Evolutionary conservation across 2,113 vertebrate species (phyloP).

Genomic region (Mirza zaza): DNA sequence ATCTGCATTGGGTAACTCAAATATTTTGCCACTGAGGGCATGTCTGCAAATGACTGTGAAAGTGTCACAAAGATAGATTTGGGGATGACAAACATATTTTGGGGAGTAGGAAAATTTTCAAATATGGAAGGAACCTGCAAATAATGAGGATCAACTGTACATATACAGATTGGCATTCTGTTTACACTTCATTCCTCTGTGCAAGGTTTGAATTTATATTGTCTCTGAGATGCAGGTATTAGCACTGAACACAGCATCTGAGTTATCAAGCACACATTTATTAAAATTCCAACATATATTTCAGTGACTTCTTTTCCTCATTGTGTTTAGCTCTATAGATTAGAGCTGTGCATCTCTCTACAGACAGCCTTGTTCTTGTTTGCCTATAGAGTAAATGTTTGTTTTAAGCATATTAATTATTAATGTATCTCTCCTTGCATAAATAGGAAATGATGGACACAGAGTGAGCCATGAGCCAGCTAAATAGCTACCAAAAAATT

Average conservation of each 20-base stretch:
- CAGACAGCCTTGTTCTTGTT: background rate
- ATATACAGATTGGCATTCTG: background rate
- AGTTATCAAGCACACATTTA: background rate
- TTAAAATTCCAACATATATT: background rate
- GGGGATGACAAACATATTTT: background rate
- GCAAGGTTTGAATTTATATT: background rate
- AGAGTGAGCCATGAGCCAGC: background rate
- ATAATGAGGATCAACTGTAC: background rate
- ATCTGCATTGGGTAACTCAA: background rate
- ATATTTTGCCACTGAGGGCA: background rate
- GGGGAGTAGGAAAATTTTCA: background rate
- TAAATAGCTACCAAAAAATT: background rate
- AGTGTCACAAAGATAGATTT: background rate
- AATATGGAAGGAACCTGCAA: background rate
- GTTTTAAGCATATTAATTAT: background rate
- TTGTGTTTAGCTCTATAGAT: background rate
- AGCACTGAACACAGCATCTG: background rate
- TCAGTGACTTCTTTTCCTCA: background rate
- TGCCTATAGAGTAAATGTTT: background rate
- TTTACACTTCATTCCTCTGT: background rate
- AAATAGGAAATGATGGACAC: background rate
- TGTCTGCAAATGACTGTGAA: background rate
- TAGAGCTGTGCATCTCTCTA: background rate
- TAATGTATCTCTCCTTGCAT: background rate
- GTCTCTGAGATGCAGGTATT: background rate